These are phyloP conservation scores for Heliothis subflexa DNA, from an alignment of 1,140 invertebrate genomes.

Conservation along the genomic window DNA sequence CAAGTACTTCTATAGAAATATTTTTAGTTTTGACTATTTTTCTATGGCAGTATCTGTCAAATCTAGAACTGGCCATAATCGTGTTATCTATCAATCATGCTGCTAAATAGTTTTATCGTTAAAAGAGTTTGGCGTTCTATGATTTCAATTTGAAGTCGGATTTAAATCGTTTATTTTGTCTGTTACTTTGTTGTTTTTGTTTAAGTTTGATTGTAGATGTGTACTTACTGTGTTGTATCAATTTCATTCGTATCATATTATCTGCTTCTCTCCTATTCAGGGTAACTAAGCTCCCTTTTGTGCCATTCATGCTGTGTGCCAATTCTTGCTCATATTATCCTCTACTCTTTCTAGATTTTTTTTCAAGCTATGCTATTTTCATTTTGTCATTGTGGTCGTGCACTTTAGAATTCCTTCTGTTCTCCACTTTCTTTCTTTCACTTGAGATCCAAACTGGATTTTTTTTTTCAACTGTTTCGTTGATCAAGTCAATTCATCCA, in stretches of 20 bases:
- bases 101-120: not conserved
- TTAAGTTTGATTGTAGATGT: not conserved
- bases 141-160: slow-evolving; percentile 6
- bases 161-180: not conserved
- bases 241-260: not conserved
- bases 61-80: not conserved
- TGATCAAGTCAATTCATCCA: too few relatives aligned
- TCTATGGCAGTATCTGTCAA: not conserved
- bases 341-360: not conserved
- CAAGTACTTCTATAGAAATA: too few relatives aligned
- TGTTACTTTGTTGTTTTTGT: not conserved
- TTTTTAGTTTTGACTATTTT: too few relatives aligned
- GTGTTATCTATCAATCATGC: too few relatives aligned
- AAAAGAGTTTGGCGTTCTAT: not conserved
- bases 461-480: too few relatives aligned
- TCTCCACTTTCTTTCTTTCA: too few relatives aligned
- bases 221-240: not conserved
- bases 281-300: slow-evolving; percentile 39
- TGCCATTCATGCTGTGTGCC: slow-evolving; percentile 45
- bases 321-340: slow-evolving; percentile 20
- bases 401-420: too few relatives aligned
- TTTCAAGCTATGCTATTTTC: not conserved
- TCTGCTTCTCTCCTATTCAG: slow-evolving; percentile 27
- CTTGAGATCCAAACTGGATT: too few relatives aligned
- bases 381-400: not conserved